Evolutionary conservation across 2,888 invertebrate species (phyloP).

Genomic region (Lepidonotus clava): DNA sequence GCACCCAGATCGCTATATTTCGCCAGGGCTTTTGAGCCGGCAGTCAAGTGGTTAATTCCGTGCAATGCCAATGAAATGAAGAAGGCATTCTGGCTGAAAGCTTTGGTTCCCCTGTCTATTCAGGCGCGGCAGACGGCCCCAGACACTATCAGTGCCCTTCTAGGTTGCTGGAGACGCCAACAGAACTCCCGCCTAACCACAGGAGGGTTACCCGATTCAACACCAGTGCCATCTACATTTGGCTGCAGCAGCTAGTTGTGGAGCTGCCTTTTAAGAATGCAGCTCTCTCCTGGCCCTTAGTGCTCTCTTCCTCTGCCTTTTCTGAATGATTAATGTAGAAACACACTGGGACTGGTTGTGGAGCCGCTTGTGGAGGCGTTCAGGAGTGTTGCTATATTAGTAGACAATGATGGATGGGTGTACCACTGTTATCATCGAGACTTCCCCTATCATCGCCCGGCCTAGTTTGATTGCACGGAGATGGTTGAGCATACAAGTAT

Average conservation of each 20-base stretch:
- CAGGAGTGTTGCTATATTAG: neutral
- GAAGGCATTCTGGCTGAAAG: neutral
- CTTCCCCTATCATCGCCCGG: constrained; percentile 22
- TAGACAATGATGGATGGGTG: constrained; percentile 8
- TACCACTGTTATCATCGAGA: constrained; percentile 16
- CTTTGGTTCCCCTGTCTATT: constrained; percentile 17
- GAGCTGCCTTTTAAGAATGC: constrained; percentile 3
- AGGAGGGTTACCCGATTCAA: too few relatives aligned
- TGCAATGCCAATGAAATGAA: constrained; percentile 5
- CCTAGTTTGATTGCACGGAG: neutral
- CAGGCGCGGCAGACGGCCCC: neutral
- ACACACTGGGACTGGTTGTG: constrained; percentile 32
- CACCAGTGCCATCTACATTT: neutral
- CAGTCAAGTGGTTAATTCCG: constrained; percentile 25
- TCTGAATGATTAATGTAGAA: constrained; percentile 39
- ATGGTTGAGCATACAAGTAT: neutral
- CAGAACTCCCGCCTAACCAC: neutral
- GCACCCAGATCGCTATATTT: constrained; percentile 1
- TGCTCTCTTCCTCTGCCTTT: constrained; percentile 5
- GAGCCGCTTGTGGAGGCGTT: constrained; percentile 6
- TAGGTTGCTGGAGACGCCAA: constrained; percentile 10
- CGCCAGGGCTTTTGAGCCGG: neutral
- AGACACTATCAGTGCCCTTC: constrained; percentile 26
- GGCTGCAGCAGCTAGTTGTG: neutral
- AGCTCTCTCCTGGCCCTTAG: neutral